phyloP scores from a whole-genome alignment of 2,888 invertebrate genomes.

The Anoncus sp. region DNA sequence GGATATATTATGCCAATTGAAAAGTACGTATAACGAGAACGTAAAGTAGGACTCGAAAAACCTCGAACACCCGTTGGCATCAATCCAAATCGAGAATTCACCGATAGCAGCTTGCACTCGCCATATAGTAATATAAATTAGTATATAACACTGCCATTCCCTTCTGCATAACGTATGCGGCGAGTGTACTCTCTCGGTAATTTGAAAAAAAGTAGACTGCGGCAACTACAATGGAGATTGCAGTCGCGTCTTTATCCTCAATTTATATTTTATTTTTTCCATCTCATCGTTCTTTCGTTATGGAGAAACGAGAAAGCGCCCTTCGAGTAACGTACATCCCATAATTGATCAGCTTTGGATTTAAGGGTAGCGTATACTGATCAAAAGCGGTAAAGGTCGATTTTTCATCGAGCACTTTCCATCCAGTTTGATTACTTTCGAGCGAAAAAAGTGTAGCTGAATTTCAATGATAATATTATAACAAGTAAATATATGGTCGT shows the following conservation, averaged over 20 bases:
- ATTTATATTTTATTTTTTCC: not conserved
- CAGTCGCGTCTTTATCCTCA: not conserved
- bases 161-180: constrained; percentile 3
- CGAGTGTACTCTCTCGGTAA: constrained; percentile 8
- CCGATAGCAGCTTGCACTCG: constrained; percentile 15
- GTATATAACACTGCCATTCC: no score
- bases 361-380: not conserved
- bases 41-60: constrained; percentile 30
- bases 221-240: constrained; percentile 17
- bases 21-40: constrained; percentile 21
- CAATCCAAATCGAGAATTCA: constrained; percentile 53
- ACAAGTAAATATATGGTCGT: not conserved
- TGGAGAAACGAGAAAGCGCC: not conserved
- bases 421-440: not conserved
- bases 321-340: not conserved
- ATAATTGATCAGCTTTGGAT: not conserved
- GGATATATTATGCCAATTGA: constrained; percentile 10
- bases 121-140: not conserved
- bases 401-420: not conserved
- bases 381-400: not conserved
- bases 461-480: not conserved
- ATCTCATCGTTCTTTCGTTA: not conserved
- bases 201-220: constrained; percentile 16
- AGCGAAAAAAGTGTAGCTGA: not conserved
- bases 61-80: constrained; percentile 50